These are phyloP conservation scores for Arenicola marina DNA, from an alignment of 2,888 invertebrate genomes.

Conservation along the genomic window DNA sequence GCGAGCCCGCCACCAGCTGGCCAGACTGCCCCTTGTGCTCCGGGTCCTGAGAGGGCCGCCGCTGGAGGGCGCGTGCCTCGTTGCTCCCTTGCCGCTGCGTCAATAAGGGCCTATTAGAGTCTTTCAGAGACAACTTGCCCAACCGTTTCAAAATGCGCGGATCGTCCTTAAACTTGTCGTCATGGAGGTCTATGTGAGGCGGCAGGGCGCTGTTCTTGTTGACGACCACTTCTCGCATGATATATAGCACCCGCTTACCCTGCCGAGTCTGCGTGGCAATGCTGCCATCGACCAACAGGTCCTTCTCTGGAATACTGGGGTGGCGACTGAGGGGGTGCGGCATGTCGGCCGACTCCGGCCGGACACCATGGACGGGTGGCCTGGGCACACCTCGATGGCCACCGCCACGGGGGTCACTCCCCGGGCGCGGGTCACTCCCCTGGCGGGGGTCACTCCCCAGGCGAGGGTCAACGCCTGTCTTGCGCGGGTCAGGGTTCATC, in stretches of 20 bases:
- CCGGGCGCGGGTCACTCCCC: no score
- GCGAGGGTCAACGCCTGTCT: no score
- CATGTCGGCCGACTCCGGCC: no score
- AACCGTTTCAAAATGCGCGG: neutral
- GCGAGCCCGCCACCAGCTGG: no score
- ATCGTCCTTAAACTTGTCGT: constrained; percentile 7
- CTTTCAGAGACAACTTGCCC: neutral
- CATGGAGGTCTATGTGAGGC: neutral
- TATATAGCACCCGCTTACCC: neutral
- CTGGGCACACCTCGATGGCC: no score
- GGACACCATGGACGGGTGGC: no score
- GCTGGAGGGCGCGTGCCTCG: neutral
- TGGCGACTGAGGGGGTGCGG: no score
- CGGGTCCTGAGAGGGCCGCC: neutral
- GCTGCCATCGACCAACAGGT: neutral
- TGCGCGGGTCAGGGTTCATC: no score
- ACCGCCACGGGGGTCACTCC: no score
- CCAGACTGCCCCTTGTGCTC: no score
- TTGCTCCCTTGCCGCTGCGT: neutral
- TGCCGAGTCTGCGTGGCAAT: neutral
- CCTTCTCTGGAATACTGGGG: no score
- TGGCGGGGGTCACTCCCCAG: no score
- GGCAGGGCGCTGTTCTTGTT: neutral
- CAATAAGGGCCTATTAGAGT: neutral
- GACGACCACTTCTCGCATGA: neutral